Evolutionary conservation across 2,113 vertebrate genomes (phyloP).

Genomic region (Narcine bancroftii): DNA sequence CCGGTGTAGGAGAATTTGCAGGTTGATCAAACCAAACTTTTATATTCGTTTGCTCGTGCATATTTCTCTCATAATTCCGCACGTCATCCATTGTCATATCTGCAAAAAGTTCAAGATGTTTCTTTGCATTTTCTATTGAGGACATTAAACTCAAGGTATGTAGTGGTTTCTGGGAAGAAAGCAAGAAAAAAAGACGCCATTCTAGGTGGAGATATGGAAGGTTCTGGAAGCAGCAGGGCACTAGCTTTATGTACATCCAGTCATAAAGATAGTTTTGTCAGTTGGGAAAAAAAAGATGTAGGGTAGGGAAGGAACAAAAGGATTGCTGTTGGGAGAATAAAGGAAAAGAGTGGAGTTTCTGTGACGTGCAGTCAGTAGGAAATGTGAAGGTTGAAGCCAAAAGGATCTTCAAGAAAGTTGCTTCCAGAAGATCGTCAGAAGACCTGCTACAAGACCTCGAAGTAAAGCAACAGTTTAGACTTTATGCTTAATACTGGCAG

Average conservation of each 20-base stretch:
- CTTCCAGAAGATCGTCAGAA: slow-evolving; percentile 58
- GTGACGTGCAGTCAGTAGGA: slow-evolving; percentile 43
- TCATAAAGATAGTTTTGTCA: slow-evolving; percentile 63
- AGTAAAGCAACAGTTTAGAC: neutral
- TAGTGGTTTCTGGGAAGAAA: slow-evolving; percentile 40
- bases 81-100: slow-evolving; percentile 98
- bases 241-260: slow-evolving; percentile 58
- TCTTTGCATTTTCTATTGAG: slow-evolving; percentile 58
- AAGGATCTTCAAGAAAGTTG: slow-evolving; percentile 57
- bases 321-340: slow-evolving; percentile 42
- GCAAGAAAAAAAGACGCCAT: slow-evolving; percentile 46
- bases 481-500: neutral
- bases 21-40: slow-evolving; percentile 90
- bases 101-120: slow-evolving; percentile 81
- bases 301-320: slow-evolving; percentile 46
- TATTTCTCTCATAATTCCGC: slow-evolving; percentile 93
- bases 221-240: slow-evolving; percentile 48
- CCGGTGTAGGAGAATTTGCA: slow-evolving; percentile 76
- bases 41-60: slow-evolving; percentile 99
- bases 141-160: slow-evolving; percentile 41
- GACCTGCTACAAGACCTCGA: slow-evolving; percentile 33
- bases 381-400: slow-evolving; percentile 45
- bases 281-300: slow-evolving; percentile 42
- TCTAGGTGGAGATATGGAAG: slow-evolving; percentile 56
- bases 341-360: slow-evolving; percentile 52